These are phyloP conservation scores for Notiomystis cincta DNA, from an alignment of 2,113 vertebrate species.

Conservation along the genomic window DNA sequence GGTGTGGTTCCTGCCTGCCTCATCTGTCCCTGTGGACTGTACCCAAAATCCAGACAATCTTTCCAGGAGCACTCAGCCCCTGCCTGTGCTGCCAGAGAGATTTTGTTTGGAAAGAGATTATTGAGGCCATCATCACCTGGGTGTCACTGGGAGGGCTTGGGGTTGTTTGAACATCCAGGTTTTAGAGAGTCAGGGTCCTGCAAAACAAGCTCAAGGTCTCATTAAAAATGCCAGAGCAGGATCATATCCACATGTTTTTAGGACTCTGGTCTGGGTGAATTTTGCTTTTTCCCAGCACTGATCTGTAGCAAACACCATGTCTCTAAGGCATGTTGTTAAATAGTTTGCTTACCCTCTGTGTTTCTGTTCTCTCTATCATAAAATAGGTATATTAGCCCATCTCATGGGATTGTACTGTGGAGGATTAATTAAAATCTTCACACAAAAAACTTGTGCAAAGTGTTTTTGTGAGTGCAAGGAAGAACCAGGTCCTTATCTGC, in stretches of 20 bases:
- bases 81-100: neutral
- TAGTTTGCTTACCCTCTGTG: neutral
- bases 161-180: neutral
- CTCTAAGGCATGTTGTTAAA: neutral
- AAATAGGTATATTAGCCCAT: neutral
- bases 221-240: neutral
- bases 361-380: neutral
- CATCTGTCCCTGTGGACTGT: neutral
- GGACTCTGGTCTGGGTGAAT: neutral
- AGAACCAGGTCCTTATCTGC: neutral
- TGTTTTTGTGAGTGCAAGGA: neutral
- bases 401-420: neutral
- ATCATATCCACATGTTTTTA: neutral
- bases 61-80: neutral
- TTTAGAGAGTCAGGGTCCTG: neutral
- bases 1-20: fast-evolving
- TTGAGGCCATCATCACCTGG: fast-evolving
- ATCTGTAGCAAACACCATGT: neutral
- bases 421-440: neutral
- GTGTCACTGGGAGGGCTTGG: fast-evolving
- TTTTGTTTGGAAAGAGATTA: neutral
- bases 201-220: neutral
- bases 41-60: neutral
- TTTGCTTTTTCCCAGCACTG: neutral
- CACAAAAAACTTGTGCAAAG: neutral